A percentile compares a stretch with the other conserved stretches of the same genome.
Evolutionary conservation across 2,888 invertebrate species (phyloP).

Genomic region (Latrodectus hesperus): DNA sequence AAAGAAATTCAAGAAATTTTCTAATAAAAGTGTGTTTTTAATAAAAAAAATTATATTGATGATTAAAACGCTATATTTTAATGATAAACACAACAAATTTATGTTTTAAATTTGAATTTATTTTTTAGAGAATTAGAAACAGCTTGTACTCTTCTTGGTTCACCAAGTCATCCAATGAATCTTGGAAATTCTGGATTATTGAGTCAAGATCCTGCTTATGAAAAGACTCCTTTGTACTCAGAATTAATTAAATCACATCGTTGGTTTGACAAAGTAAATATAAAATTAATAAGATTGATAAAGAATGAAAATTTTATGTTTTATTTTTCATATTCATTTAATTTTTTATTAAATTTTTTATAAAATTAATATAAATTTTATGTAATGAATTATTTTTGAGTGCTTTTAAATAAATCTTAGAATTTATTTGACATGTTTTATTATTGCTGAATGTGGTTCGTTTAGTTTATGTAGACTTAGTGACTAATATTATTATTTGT

Average conservation of each 20-base stretch:
- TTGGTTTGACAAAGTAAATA: slow-evolving; percentile 89
- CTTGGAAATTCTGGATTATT: slow-evolving; percentile 89
- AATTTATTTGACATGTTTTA: too few relatives aligned
- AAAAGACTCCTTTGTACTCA: slow-evolving; percentile 89
- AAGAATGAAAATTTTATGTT: too few relatives aligned
- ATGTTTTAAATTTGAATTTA: neutral
- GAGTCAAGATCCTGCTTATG: slow-evolving; percentile 92
- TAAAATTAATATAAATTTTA: too few relatives aligned
- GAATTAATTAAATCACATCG: slow-evolving; percentile 92
- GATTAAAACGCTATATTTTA: slow-evolving; percentile 1
- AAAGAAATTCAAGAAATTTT: slow-evolving; percentile 7
- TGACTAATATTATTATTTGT: too few relatives aligned
- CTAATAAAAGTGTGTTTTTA: neutral
- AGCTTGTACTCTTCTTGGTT: slow-evolving; percentile 82
- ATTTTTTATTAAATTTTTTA: neutral
- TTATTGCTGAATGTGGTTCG: too few relatives aligned
- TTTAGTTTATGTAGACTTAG: too few relatives aligned
- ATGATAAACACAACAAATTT: slow-evolving; percentile 70
- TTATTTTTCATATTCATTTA: too few relatives aligned
- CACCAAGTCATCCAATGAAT: slow-evolving; percentile 87
- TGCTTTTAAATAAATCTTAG: too few relatives aligned
- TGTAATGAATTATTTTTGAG: too few relatives aligned
- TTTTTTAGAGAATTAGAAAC: slow-evolving; percentile 85
- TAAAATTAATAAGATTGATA: too few relatives aligned
- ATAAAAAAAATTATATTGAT: neutral